Evolutionary conservation across 2,113 vertebrate species (phyloP), one percentile per base, ranked within the genome.

Genomic region (Tragelaphus strepsiceros): DNA sequence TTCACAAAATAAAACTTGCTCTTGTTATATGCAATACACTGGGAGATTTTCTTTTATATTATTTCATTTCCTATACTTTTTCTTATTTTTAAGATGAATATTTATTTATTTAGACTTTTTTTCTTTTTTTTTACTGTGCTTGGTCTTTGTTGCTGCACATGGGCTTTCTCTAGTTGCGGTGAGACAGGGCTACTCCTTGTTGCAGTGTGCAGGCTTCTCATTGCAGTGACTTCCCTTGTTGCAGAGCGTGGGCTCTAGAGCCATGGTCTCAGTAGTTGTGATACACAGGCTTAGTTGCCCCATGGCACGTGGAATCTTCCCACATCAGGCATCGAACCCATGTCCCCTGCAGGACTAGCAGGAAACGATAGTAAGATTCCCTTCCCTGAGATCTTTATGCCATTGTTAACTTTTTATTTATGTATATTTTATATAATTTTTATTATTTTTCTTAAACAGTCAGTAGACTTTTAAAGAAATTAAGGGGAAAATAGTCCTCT

Each of bases 401-500:
- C 54, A 2, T 89, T 88, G 49, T 71, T 89, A 54, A 10, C 67
- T 71, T 58, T 89, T 58, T 22, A 58, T 26, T 90, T 46, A 53
- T 3, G 26, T 89, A 43, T 90, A 58, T 77, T 77, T 58, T 77
- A 22, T 58, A 30, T 56, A 58, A 43, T 58, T 58, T 39, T 46
- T 74, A 35, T 88, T n/a, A 26, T 39, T 54, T 67, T 67, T 88
- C 6, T 88, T 53, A 51, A 86, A 59, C 10, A 53, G 85, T 88
- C 43, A 67, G 15, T 67, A 53, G 32, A 67, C 62, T 53, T 88
- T 67, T 88, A 71, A 88, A 67, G 61, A 88, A 53, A 88, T 88
- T 53, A 64, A 67, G 85, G 16, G 28, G 39, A 4, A 46, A 62
- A 86, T 39, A 58, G 22, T 51, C 59, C 49, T 88, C 13, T n/a